Conservation (phyloP, 2,888 invertebrate genomes). For the Hypomecis punctinalis region DNA sequence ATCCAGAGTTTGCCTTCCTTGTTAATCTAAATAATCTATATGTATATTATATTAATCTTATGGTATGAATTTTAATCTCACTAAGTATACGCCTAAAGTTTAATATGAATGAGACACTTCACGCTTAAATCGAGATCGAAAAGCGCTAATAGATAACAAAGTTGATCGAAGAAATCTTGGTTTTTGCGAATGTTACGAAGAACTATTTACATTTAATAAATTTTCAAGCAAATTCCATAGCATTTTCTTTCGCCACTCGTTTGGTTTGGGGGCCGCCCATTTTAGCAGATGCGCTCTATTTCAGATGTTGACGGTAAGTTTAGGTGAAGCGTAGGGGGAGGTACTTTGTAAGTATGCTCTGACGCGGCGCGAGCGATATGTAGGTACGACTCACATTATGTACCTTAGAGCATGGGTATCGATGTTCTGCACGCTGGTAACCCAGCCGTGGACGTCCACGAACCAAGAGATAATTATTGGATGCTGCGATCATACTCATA, state of each 20-base stretch:
- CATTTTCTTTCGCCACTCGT: conserved; percentile 75
- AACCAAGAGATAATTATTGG: conserved; percentile 18
- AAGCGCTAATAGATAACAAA: conserved; percentile 53
- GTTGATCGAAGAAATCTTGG: conserved; percentile 52
- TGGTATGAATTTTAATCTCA: conserved; percentile 38
- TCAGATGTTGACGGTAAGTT: conserved; percentile 85
- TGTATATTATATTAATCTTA: conserved; percentile 39
- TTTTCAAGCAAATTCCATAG: conserved; percentile 79
- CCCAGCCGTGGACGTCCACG: conserved; percentile 44
- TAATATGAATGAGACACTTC: conserved; percentile 74
- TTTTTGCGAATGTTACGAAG: conserved; percentile 76
- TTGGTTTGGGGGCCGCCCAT: conserved; percentile 72
- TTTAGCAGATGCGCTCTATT: conserved; percentile 78
- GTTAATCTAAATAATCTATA: conserved; percentile 29
- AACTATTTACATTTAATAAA: conserved; percentile 79
- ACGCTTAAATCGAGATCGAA: conserved; percentile 58
- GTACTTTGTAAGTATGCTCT: conserved; percentile 62
- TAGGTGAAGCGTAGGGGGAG: conserved; percentile 73
- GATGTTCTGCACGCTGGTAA: conserved; percentile 56
- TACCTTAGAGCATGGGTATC: conserved; percentile 61
- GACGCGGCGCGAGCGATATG: conserved; percentile 48
- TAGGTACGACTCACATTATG: conserved; percentile 58
- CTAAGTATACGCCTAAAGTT: conserved; percentile 66
- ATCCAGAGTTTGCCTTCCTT: conserved; percentile 45
- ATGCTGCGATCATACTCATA: too few relatives aligned